These are phyloP conservation scores for Turritopsis rubra DNA, from an alignment of 30 jellyfish, hydroid and myxozoan species.

Conservation along the genomic window DNA sequence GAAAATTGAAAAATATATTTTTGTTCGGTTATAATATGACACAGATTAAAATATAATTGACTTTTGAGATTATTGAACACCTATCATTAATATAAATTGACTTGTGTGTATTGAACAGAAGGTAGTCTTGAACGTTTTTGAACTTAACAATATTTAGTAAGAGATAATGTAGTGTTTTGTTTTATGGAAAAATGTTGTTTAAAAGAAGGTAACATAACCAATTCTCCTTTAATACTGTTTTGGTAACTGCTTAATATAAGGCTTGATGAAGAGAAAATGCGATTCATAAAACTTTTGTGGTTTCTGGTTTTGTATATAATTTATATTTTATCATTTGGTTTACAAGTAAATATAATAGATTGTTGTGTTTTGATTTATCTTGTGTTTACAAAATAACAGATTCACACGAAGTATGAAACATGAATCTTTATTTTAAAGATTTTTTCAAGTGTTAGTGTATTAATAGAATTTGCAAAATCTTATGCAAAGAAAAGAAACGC, in stretches of 20 bases:
- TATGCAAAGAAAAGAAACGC: not conserved
- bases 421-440: not conserved
- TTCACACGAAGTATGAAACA: not conserved
- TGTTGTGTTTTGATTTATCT: not conserved
- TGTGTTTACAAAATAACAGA: not conserved
- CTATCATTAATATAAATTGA: not conserved
- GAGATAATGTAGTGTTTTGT: not conserved
- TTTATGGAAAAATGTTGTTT: not conserved
- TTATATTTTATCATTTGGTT: no score
- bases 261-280: not conserved
- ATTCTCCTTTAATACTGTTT: no score
- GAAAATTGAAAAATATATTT: not conserved
- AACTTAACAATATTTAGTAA: not conserved
- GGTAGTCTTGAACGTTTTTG: no score
- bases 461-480: not conserved
- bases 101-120: no score
- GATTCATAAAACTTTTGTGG: not conserved
- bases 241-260: not conserved
- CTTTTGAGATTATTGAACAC: not conserved
- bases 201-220: not conserved
- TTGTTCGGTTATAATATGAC: not conserved
- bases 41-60: not conserved
- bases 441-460: not conserved
- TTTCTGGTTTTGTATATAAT: no score
- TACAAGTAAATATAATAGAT: no score